Conservation (phyloP, 2,888 invertebrate species). For the Synergus japonicus region DNA sequence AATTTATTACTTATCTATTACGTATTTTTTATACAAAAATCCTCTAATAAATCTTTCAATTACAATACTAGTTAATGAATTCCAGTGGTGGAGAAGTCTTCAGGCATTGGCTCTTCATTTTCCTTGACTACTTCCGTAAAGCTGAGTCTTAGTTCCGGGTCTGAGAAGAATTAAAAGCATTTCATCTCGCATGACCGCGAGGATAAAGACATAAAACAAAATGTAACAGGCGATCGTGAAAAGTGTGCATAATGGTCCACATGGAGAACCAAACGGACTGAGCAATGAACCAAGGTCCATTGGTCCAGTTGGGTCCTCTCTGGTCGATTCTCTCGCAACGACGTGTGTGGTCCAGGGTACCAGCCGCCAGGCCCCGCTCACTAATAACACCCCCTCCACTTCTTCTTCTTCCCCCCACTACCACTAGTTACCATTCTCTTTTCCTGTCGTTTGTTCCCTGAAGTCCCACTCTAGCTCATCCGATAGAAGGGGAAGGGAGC, state of each 20-base stretch:
- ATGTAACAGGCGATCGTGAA: conserved; percentile 68
- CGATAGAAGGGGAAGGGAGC: conserved; percentile 55
- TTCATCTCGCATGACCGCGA: conserved; percentile 64
- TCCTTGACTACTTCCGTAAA: background rate
- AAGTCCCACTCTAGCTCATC: conserved; percentile 51
- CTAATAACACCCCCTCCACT: conserved; percentile 69
- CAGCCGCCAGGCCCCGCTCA: conserved; percentile 73
- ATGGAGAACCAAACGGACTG: conserved; percentile 46
- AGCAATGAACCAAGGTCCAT: conserved; percentile 44
- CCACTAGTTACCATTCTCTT: conserved; percentile 69
- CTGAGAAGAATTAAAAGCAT: conserved; percentile 50
- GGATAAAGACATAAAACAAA: conserved; percentile 74
- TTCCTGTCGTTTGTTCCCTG: conserved; percentile 65
- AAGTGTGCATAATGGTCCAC: conserved; percentile 60
- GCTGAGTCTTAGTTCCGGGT: background rate
- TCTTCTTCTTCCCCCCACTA: conserved; percentile 51
- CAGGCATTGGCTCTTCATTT: background rate
- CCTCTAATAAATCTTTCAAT: too few relatives aligned
- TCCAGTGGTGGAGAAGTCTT: background rate
- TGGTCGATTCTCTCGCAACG: conserved; percentile 58
- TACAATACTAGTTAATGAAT: too few relatives aligned
- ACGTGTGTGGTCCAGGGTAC: conserved; percentile 73
- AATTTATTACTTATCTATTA: too few relatives aligned
- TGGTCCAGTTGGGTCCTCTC: conserved; percentile 54
- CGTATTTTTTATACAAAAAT: too few relatives aligned